phyloP scores from a whole-genome alignment of 2,113 vertebrate genomes.

The Cyanistes caeruleus region DNA sequence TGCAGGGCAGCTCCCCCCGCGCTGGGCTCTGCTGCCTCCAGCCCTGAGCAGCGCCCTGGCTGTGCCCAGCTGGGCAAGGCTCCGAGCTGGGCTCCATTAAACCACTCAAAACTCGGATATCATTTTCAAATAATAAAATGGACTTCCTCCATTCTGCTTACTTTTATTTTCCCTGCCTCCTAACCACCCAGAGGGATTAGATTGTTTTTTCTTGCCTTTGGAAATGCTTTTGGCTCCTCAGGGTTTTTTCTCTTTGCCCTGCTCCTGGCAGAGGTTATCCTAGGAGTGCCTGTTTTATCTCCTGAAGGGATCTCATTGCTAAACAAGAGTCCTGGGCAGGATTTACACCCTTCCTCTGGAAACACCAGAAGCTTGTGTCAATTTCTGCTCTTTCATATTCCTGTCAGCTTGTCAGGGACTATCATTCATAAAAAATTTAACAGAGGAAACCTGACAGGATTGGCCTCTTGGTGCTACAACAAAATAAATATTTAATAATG shows the following conservation, averaged over 20 bases:
- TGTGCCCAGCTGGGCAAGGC: background rate
- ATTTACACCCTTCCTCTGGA: background rate
- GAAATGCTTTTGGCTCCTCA: background rate
- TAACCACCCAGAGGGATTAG: background rate
- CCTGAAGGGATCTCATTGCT: background rate
- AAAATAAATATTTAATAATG: constrained; percentile 44
- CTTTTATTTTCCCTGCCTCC: background rate
- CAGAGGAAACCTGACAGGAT: constrained; percentile 13
- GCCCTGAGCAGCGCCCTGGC: background rate
- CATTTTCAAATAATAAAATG: background rate
- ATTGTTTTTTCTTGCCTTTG: background rate
- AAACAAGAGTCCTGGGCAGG: background rate
- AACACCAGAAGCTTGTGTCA: constrained; percentile 2
- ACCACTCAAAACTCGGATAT: background rate
- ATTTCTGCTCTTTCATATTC: background rate
- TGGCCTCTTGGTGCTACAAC: constrained; percentile 1
- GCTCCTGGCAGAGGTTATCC: background rate
- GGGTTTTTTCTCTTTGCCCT: background rate
- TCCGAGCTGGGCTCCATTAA: background rate
- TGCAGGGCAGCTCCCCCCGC: background rate
- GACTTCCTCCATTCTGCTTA: background rate
- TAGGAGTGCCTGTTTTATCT: background rate
- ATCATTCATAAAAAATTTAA: background rate
- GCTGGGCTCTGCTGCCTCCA: background rate
- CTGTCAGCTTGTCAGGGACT: constrained; percentile 18